A percentile compares a stretch with the other conserved stretches of the same genome.
Conservation (phyloP, 2,113 vertebrate species). For the Sylvicapra grimmia region DNA sequence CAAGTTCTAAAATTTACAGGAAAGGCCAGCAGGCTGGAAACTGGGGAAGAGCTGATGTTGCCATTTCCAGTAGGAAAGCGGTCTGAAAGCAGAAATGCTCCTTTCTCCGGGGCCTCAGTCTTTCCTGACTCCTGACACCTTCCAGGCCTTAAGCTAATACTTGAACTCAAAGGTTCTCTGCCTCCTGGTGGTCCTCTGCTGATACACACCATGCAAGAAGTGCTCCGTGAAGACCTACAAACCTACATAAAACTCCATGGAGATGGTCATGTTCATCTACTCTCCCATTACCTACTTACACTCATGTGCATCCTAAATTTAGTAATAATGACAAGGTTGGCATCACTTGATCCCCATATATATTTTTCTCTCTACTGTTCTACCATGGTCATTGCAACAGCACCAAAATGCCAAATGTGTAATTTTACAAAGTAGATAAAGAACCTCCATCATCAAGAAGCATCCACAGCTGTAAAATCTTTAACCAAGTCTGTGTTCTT, state of each 20-base stretch:
- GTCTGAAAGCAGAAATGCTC: not conserved
- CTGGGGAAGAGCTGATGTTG: not conserved
- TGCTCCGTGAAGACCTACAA: not conserved
- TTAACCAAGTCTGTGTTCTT: not conserved
- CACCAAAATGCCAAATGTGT: not conserved
- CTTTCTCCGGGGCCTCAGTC: not conserved
- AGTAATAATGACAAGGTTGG: not conserved
- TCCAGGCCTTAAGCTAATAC: not conserved
- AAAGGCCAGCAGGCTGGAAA: not conserved
- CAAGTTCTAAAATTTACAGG: not conserved
- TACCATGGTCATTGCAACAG: not conserved
- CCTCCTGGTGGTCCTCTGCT: accelerated
- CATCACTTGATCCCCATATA: not conserved
- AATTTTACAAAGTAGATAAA: not conserved
- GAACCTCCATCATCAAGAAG: not conserved
- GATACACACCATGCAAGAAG: accelerated
- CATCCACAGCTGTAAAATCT: not conserved
- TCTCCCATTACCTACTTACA: not conserved
- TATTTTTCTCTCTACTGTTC: not conserved
- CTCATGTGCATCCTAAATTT: not conserved
- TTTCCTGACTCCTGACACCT: not conserved
- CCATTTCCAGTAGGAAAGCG: not conserved
- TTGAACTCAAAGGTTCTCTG: not conserved
- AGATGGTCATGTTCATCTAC: not conserved
- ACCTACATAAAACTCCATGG: not conserved